Evolutionary conservation across 2,797 vertebrate genomes (phyloP).

Genomic region (Sebastes trivittatus): DNA sequence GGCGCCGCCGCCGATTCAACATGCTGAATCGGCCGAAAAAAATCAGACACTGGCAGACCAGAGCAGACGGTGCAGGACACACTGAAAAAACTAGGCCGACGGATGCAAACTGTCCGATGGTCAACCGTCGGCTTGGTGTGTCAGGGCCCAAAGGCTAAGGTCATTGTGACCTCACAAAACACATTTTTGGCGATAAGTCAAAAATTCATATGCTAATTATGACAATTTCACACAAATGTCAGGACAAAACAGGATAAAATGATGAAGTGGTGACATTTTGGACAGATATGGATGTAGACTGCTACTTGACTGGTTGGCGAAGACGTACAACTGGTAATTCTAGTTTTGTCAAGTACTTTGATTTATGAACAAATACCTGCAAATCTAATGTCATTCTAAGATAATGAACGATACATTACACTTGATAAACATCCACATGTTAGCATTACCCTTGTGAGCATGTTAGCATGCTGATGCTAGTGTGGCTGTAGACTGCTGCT

Average conservation of each 20-base stretch:
- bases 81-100: no score
- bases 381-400: not conserved
- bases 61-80: no score
- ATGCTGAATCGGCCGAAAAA: no score
- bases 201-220: not conserved
- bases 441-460: not conserved
- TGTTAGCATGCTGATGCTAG: not conserved
- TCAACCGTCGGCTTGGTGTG: no score
- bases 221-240: not conserved
- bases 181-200: not conserved
- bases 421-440: not conserved
- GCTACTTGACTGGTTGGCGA: accelerated
- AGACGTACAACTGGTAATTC: no score
- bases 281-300: no score
- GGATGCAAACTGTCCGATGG: no score
- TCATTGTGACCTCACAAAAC: not conserved
- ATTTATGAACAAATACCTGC: not conserved
- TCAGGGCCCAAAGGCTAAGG: not conserved
- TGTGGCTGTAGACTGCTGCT: not conserved
- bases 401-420: not conserved
- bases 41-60: accelerated
- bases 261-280: no score
- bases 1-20: no score
- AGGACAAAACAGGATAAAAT: not conserved
- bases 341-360: not conserved